A percentile compares a stretch with the other conserved stretches of the same genome.
phyloP scores from a whole-genome alignment of 2,888 invertebrate genomes.

The Cheilosia grossa region DNA sequence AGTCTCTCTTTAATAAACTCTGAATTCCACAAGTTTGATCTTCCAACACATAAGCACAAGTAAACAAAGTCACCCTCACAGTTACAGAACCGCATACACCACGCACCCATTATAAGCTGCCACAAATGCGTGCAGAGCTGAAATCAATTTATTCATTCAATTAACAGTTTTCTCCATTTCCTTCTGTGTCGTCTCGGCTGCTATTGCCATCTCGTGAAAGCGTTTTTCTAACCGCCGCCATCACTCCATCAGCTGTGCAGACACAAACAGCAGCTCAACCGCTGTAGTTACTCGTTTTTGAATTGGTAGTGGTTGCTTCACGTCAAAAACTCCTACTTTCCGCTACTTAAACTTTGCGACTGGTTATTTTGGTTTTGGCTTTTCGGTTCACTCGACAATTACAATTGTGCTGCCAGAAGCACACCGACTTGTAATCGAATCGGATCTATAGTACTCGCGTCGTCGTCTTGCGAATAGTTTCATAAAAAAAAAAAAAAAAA shows the following conservation, averaged over 20 bases:
- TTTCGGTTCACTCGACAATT: constrained; percentile 46
- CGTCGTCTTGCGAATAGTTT: constrained; percentile 12
- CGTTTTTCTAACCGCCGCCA: constrained; percentile 19
- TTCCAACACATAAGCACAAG: constrained; percentile 1
- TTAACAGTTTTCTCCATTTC: constrained; percentile 34
- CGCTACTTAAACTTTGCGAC: constrained; percentile 46
- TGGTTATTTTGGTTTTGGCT: constrained; percentile 50
- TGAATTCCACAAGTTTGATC: not conserved
- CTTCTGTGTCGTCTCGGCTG: constrained; percentile 18
- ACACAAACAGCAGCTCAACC: constrained; percentile 22
- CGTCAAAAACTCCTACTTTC: constrained; percentile 54
- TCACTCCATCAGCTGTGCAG: not conserved
- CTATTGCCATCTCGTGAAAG: constrained; percentile 27
- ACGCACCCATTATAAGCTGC: not conserved
- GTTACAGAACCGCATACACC: constrained; percentile 12
- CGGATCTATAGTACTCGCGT: constrained; percentile 37
- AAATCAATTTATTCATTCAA: constrained; percentile 33
- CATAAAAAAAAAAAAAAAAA: constrained; percentile 34
- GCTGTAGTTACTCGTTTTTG: constrained; percentile 12
- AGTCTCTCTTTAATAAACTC: constrained; percentile 4
- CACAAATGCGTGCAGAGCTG: constrained; percentile 3
- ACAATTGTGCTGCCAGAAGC: constrained; percentile 65
- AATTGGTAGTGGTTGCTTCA: constrained; percentile 29
- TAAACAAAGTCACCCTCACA: constrained; percentile 12
- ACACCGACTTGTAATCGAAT: constrained; percentile 56